phyloP scores from a whole-genome alignment of 2,113 vertebrate species.

The Setophaga petechia region DNA sequence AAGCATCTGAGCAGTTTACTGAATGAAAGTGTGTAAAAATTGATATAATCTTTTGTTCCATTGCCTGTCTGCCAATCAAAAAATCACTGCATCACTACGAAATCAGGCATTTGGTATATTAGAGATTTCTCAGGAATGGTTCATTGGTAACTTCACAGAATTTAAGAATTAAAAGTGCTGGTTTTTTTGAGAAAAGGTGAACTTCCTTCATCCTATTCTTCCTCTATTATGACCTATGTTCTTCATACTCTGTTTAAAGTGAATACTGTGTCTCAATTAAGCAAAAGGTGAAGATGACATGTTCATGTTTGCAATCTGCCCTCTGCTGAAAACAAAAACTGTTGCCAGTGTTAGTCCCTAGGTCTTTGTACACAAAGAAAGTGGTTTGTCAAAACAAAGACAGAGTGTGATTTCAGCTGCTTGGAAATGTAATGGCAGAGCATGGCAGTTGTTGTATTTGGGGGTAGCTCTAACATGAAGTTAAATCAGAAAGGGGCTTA shows the following conservation, averaged over 20 bases:
- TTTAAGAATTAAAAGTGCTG: not conserved
- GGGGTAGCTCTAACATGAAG: not conserved
- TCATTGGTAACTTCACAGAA: not conserved
- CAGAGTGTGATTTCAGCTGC: not conserved
- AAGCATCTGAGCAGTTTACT: not conserved
- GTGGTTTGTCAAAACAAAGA: not conserved
- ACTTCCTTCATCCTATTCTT: not conserved
- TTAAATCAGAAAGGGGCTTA: not conserved
- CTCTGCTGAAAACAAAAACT: not conserved
- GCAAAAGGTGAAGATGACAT: not conserved
- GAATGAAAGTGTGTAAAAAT: not conserved
- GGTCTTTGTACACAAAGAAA: not conserved
- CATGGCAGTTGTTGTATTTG: not conserved
- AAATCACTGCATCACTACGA: not conserved
- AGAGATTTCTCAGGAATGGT: not conserved
- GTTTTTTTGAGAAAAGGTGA: not conserved
- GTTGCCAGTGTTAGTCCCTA: not conserved
- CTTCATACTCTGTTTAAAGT: not conserved
- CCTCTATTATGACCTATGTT: not conserved
- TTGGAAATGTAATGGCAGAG: not conserved
- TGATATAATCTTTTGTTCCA: not conserved
- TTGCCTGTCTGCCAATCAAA: not conserved
- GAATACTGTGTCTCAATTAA: not conserved
- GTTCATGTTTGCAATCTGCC: not conserved
- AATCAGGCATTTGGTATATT: not conserved